Evolutionary conservation across 2,797 vertebrate species (phyloP), one percentile per base, ranked within the genome.

Genomic region (Sebastes taczanowskii): DNA sequence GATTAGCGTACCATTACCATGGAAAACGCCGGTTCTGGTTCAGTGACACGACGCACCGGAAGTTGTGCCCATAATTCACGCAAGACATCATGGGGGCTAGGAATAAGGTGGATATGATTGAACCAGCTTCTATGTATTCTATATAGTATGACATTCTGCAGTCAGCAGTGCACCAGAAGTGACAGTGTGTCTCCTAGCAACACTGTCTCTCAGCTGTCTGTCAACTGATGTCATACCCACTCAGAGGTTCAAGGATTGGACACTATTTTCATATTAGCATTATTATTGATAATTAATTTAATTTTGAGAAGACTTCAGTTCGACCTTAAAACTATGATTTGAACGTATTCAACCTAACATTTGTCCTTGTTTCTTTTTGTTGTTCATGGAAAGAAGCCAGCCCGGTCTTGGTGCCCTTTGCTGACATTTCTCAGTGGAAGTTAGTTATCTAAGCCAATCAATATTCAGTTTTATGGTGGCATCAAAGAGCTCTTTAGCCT

Each of bases 381-480:
- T 64, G 38, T 66, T 68, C 56, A 20, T 77, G 79, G 78, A 72
- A 23, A 55, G 42, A 83, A 42, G 73, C 78, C 49, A 71, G 79
- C 23, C 59, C 66, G 79, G 81, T 67, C 64, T 55, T 53, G 59
- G 34, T 76, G 83, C 67, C 79, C 75, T 81, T 73, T 83, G 72
- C 23, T 77, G 80, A 75, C 71, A 25, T 86, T 77, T 88, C 66
- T 63, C 67, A 77, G 62, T 80, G 38, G 56, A 53, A 53, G 46
- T 83, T 7, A 56, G 69, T 73, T 68, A 82, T 80, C 71, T 80
- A 78, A 88, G 49, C 69, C 79, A 85, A 83, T 92, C 88, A 91
- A 89, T 91, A 89, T 56, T 83, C 80, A 81, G 83, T 20, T 56
- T 69, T 71, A 42, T 14, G n/a, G 58, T 52, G 56, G 58, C 22